Evolutionary conservation across 2,113 vertebrate genomes (phyloP), one percentile per base, ranked within the genome.

Genomic region (Rallus limicola): DNA sequence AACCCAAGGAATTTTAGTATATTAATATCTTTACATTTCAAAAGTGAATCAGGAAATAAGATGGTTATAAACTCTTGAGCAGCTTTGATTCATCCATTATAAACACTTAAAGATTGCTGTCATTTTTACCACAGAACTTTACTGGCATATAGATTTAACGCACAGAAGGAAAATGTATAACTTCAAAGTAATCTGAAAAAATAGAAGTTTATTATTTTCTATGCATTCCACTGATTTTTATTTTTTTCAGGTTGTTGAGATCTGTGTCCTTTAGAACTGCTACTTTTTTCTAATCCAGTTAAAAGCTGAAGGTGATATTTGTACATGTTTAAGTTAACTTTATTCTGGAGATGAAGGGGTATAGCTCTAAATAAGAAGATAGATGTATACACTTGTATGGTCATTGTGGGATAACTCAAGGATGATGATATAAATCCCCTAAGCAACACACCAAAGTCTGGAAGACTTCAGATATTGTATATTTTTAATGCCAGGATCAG

Each of bases 341-440:
- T 71, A 29, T 64, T 68, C 8, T 64, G 33, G 24, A 87, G 31
- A 68, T 85, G 34, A 80, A 36, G 71, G 48, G 18, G 7, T 5
- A 3, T 63, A 67, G 9, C 17, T 87, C 18, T 81, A 46, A 34
- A 42, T 62, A 36, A 87, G 19, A 13, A 63, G 16, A 28, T 52
- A 18, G 7, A 23, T 1, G 0, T 46, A 26, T 52, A 23, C 13
- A 19, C 48, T 83, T 13, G 0, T 65, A 4, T 13, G 20, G 19
- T 40, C 48, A 31, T 48, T 42, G 14, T 58, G 26, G 15, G 25
- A 11, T 63, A 31, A 40, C 31, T 88, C 16, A 25, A 52, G 28
- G 16, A 1, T 78, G 23, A 17, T 38, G 12, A 53, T 65, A 33
- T 2, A 69, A 65, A 42, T 89, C 59, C 18, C 29, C 11, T 53